Evolutionary conservation across 2,797 vertebrate genomes (phyloP).

Genomic region (Poecilia wingei): DNA sequence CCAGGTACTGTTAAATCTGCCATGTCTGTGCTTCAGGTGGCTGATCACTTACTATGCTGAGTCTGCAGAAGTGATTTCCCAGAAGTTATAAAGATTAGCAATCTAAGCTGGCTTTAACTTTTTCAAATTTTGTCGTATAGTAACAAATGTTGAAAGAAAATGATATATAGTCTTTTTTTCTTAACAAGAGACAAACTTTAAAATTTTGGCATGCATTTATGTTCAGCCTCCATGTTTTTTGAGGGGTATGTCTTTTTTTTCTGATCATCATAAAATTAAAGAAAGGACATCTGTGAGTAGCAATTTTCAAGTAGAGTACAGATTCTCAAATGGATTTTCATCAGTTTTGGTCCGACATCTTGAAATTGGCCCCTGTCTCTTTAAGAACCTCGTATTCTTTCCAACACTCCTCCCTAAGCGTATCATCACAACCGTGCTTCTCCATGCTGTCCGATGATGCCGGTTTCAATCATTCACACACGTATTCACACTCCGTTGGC

Average conservation of each 20-base stretch:
- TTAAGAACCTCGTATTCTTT: too few species aligned
- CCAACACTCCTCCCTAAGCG: too few species aligned
- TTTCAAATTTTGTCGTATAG: not conserved
- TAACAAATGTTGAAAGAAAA: not conserved
- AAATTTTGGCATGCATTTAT: not conserved
- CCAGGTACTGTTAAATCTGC: constrained; percentile 29
- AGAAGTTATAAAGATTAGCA: constrained; percentile 2
- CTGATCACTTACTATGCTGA: constrained; percentile 15
- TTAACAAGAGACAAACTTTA: not conserved
- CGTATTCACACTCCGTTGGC: too few species aligned
- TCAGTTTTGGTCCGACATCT: not conserved
- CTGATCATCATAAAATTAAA: not conserved
- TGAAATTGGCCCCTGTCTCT: too few species aligned
- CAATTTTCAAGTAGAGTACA: not conserved
- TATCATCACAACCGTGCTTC: too few species aligned
- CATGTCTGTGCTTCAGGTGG: constrained; percentile 47
- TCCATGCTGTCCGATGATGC: too few species aligned
- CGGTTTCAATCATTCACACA: too few species aligned
- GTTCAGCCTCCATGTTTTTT: not conserved
- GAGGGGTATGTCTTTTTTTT: not conserved
- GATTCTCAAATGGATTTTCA: not conserved
- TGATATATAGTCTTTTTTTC: not conserved
- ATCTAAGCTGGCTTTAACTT: constrained; percentile 12
- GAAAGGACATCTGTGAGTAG: not conserved
- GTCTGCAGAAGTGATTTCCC: constrained; percentile 49